Percentiles rank a stretch among this genome's conserved stretches.
Evolutionary conservation across 2,888 invertebrate genomes (phyloP).

Genomic region (Xanthorhoe designata): DNA sequence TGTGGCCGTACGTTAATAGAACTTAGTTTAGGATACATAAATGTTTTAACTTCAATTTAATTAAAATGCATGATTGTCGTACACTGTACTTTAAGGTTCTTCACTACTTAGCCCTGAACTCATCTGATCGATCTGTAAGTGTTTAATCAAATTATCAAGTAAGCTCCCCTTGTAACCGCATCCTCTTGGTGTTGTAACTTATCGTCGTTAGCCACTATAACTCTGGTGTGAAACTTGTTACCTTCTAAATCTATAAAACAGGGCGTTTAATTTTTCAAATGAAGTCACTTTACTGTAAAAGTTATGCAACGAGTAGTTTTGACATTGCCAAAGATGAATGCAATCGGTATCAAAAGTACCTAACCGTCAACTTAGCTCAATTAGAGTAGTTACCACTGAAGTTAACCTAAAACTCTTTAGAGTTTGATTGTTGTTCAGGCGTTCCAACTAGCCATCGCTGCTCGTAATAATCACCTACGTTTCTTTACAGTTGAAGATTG

Average conservation of each 20-base stretch:
- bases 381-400: not conserved
- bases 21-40: conserved; percentile 56
- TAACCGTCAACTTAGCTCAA: not conserved
- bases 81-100: conserved; percentile 47
- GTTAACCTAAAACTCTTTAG: not conserved
- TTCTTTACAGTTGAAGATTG: conserved; percentile 11
- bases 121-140: conserved; percentile 24
- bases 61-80: conserved; percentile 49
- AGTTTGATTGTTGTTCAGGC: not conserved
- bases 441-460: conserved; percentile 9
- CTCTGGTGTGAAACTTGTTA: conserved; percentile 8
- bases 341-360: not conserved
- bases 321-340: not conserved
- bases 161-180: conserved; percentile 28
- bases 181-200: conserved; percentile 25
- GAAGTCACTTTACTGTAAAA: not conserved
- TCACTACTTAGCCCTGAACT: conserved; percentile 28
- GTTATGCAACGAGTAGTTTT: not conserved
- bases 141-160: conserved; percentile 25
- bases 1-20: conserved; percentile 58
- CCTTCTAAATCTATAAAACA: conserved; percentile 3
- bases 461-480: conserved; percentile 6
- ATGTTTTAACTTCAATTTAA: conserved; percentile 58
- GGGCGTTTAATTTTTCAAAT: conserved; percentile 7
- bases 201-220: conserved; percentile 17